These are phyloP conservation scores for Adoxophyes honmai DNA, from an alignment of 1,140 invertebrate genomes.

Conservation along the genomic window DNA sequence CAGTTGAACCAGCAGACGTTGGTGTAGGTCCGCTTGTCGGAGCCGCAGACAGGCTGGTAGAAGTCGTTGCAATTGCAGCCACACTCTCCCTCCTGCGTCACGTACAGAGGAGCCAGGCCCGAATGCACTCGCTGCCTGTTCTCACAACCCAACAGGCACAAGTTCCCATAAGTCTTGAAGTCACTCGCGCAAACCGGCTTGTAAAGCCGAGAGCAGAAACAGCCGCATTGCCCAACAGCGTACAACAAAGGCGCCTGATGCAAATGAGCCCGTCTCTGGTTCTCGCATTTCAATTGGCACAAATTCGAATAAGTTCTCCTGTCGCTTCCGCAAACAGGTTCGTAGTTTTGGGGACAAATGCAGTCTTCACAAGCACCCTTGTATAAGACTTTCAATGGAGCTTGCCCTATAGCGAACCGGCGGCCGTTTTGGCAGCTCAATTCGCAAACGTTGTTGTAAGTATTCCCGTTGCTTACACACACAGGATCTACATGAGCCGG, in stretches of 20 bases:
- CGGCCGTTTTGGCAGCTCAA: background rate
- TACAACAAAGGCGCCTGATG: background rate
- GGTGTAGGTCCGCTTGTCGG: conserved; percentile 83
- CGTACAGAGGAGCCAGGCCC: conserved; percentile 12
- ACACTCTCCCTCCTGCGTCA: background rate
- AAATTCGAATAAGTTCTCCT: background rate
- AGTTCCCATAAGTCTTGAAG: conserved; percentile 19
- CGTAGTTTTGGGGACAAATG: background rate
- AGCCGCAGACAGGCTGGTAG: conserved; percentile 26
- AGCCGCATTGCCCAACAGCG: background rate
- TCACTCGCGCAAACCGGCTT: conserved; percentile 12
- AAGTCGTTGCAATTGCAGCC: background rate
- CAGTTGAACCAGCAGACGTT: conserved; percentile 84
- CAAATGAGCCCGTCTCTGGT: background rate
- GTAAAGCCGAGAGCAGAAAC: background rate
- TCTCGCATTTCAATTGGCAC: background rate
- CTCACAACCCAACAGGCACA: conserved; percentile 21
- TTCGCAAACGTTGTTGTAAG: background rate
- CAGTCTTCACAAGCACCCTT: background rate
- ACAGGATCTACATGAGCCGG: background rate
- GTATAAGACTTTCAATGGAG: background rate
- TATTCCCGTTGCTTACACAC: background rate
- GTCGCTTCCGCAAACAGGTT: background rate
- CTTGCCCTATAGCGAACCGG: background rate
- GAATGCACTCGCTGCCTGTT: conserved; percentile 13